Base-by-base conservation (phyloP, 2,888 invertebrate species). In the Mythimna albipuncta region DNA sequence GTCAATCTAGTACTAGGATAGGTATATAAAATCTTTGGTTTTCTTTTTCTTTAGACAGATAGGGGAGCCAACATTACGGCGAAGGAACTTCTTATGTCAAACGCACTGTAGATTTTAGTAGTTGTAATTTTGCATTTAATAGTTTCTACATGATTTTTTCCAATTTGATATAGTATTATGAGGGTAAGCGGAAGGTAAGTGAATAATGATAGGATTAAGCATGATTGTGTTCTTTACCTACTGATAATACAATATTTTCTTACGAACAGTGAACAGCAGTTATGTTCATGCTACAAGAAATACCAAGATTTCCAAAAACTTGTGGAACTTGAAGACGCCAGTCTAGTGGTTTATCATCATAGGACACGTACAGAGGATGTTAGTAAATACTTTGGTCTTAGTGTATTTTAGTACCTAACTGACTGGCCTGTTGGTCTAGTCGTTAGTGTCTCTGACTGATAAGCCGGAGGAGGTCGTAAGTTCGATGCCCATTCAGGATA, bases 271-370 rank as follows among this genome's bases (percentile, higher is more conserved):
- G 77, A 73, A 38, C 74, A 64, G 38, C 65, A 13, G 35, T 26
- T 50, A n/a, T 79, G 86, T 62, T 44, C 75, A 52, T 83, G 81
- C 69, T 75, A 67, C 50, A 63, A 62, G 47, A 63, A 71, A 38
- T 16, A 19, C 57, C 50, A 72, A 52, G 75, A 63, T 44, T 85
- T 81, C 69, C 64, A 89, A 71, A 91, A 92, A 84, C 76, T 91
- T 10, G 66, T 87, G 44, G 87, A 91, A 47, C 66, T 90, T 3
- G 83, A 89, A 72, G 86, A 89, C 59, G 77, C 82, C 26, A 93
- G 90, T 35, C 84, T 93, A 72, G 80, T 88, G 32, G 84, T 93
- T 69, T 92, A 92, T 81, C 85, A 85, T 19, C 87, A 89, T 79
- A 79, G 69, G 19, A 77, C 73, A 54, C 55, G 65, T 50, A 67